Evolutionary conservation across 2,888 invertebrate genomes (phyloP).

Genomic region (Camponotus fellah): DNA sequence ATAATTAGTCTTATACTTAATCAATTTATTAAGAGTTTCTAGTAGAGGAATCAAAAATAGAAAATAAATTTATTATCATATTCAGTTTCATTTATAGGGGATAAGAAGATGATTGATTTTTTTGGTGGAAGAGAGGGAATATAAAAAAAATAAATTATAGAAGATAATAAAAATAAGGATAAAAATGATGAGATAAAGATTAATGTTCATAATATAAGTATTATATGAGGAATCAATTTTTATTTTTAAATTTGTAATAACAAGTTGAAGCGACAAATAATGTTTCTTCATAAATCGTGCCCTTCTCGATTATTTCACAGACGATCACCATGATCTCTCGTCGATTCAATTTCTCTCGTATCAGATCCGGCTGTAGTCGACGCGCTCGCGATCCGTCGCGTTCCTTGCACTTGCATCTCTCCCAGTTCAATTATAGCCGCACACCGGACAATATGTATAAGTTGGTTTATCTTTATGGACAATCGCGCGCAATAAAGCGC

Average conservation of each 20-base stretch:
- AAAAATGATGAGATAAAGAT: too few species aligned
- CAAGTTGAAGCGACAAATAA: not conserved
- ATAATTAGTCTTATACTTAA: too few species aligned
- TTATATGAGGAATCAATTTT: too few species aligned
- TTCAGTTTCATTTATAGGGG: too few species aligned
- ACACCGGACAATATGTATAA: constrained; percentile 35
- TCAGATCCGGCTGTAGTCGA: not conserved
- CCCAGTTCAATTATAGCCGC: constrained; percentile 39
- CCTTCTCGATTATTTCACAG: not conserved
- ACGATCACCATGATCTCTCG: not conserved
- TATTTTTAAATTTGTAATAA: not conserved
- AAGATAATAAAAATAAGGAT: too few species aligned
- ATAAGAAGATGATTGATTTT: too few species aligned
- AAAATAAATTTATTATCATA: too few species aligned
- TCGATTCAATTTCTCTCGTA: not conserved
- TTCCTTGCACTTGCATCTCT: constrained; percentile 31
- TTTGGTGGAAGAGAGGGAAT: too few species aligned
- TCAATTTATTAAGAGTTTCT: too few species aligned
- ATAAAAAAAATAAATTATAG: too few species aligned
- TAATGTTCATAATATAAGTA: too few species aligned
- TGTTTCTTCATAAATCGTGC: not conserved
- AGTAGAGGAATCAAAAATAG: too few species aligned
- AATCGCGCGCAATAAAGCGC: constrained; percentile 52
- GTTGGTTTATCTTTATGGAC: constrained; percentile 49
- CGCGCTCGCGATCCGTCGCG: constrained; percentile 20